Percentiles rank a stretch among this genome's conserved stretches.
Conservation (phyloP, 2,888 invertebrate genomes). For the Pediacus dermestoides region DNA sequence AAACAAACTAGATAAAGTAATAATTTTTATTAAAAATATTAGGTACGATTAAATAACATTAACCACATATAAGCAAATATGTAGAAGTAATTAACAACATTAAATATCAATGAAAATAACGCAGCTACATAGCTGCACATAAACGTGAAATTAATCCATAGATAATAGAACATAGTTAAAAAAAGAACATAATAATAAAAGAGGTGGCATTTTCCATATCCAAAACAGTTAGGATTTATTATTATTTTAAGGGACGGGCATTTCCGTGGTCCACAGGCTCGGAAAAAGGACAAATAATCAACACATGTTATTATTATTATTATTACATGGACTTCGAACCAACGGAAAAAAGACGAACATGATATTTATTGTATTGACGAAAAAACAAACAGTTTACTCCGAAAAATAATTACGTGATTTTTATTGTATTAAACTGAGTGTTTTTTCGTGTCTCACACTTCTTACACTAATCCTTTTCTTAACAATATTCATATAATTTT, state of each 20-base stretch:
- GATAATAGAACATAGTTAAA: neutral
- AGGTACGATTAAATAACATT: conserved; percentile 46
- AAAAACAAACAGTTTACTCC: conserved; percentile 2
- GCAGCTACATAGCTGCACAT: conserved; percentile 12
- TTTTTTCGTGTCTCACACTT: too few species aligned
- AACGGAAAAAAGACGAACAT: conserved; percentile 40
- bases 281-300: conserved; percentile 45
- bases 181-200: neutral
- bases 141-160: conserved; percentile 1
- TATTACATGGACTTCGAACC: conserved; percentile 45
- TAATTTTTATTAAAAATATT: conserved; percentile 47
- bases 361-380: conserved; percentile 8
- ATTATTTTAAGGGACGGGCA: conserved; percentile 47
- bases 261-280: conserved; percentile 52
- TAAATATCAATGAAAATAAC: conserved; percentile 28
- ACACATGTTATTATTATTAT: conserved; percentile 31
- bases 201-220: neutral
- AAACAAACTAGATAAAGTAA: conserved; percentile 27
- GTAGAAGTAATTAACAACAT: conserved; percentile 33
- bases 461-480: conserved; percentile 4
- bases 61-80: conserved; percentile 40
- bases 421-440: too few species aligned
- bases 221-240: conserved; percentile 15
- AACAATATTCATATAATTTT: conserved; percentile 9
- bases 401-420: too few species aligned